Evolutionary conservation across 2,888 invertebrate genomes (phyloP).

Genomic region (Eucera pruinosa): DNA sequence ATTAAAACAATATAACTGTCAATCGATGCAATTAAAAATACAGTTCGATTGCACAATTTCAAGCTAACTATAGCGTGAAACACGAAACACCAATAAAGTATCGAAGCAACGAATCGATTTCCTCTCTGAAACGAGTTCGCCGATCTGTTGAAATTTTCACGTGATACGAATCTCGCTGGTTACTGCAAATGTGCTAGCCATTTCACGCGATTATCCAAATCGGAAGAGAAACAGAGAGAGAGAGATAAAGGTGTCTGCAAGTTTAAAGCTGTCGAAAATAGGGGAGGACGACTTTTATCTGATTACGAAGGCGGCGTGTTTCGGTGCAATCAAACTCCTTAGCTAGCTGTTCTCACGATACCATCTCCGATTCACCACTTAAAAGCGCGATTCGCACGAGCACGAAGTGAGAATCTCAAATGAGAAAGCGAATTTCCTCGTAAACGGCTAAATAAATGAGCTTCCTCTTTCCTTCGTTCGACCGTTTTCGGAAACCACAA

Average conservation of each 20-base stretch:
- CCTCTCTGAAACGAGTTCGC: neutral
- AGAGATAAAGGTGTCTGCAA: neutral
- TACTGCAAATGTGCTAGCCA: neutral
- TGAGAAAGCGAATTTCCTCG: constrained; percentile 15
- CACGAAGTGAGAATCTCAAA: constrained; percentile 28
- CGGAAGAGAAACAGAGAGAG: neutral
- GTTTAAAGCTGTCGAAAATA: constrained; percentile 23
- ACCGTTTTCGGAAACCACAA: constrained; percentile 17
- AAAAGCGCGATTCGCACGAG: constrained; percentile 48
- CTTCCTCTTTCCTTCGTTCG: constrained; percentile 14
- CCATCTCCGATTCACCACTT: constrained; percentile 25
- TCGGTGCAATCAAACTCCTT: constrained; percentile 47
- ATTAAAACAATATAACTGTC: no score
- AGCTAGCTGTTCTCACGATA: constrained; percentile 37
- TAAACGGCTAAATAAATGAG: constrained; percentile 40
- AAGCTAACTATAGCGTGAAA: no score
- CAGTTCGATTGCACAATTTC: no score
- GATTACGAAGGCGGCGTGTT: constrained; percentile 43
- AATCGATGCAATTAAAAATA: no score
- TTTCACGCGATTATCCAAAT: constrained; percentile 15
- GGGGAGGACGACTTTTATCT: constrained; percentile 22
- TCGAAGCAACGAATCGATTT: neutral
- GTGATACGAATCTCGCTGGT: constrained; percentile 3
- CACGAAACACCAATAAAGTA: neutral
- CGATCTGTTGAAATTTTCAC: neutral